These are phyloP conservation scores for Pocota personata DNA, from an alignment of 2,888 invertebrate genomes.

Conservation along the genomic window DNA sequence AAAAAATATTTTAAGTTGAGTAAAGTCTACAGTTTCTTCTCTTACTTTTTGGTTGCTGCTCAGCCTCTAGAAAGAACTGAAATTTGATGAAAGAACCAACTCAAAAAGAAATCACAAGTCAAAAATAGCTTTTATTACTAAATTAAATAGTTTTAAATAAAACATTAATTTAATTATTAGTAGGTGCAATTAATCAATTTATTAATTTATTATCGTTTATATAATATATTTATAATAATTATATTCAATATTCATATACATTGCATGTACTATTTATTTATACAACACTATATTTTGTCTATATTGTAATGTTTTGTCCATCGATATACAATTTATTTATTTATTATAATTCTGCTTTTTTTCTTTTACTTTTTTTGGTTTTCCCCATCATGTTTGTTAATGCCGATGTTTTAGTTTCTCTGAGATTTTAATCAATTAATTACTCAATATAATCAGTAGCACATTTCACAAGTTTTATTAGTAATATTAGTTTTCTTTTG, in stretches of 20 bases:
- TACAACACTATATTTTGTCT: conserved; percentile 71
- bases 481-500: conserved; percentile 20
- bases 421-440: conserved; percentile 47
- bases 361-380: conserved; percentile 7
- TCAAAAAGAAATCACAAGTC: too few species aligned
- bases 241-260: conserved; percentile 77
- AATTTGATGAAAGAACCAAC: too few species aligned
- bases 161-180: conserved; percentile 78
- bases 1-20: too few species aligned
- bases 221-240: conserved; percentile 78
- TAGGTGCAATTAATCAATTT: conserved; percentile 82
- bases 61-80: too few species aligned
- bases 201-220: conserved; percentile 81
- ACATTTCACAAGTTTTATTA: conserved; percentile 41
- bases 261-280: conserved; percentile 74
- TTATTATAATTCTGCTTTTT: conserved; percentile 41
- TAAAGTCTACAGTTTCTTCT: too few species aligned
- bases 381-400: conserved; percentile 34
- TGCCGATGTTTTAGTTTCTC: conserved; percentile 29
- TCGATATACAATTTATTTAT: conserved; percentile 69
- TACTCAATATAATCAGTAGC: conserved; percentile 58
- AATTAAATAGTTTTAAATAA: conserved; percentile 9
- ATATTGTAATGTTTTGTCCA: conserved; percentile 67
- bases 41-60: too few species aligned
- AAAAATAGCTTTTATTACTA: too few species aligned